Evolutionary conservation across 2,113 vertebrate species (phyloP), one percentile per base, ranked within the genome.

Genomic region (Misgurnus anguillicaudatus): DNA sequence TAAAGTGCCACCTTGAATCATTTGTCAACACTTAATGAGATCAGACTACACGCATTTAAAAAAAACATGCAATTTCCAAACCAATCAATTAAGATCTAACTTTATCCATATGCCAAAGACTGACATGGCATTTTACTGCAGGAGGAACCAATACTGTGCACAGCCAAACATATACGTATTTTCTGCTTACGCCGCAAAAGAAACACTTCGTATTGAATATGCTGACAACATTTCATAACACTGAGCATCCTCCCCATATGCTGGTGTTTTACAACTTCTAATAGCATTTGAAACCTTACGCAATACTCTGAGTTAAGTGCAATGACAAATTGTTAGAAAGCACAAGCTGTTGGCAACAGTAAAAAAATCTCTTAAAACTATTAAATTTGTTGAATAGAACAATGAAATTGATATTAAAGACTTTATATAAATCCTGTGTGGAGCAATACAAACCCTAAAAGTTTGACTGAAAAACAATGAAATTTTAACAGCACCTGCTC

Each of bases 221-320:
- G 63, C 51, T 38, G 41, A 78, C 38, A 61, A 24, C 24, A 41
- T 45, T 78, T 78, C 55, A 47, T 39, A 78, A 68, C 42, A 42
- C 5, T 41, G 19, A 55, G 19, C 10, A 39, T 17, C 14, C 17
- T 5, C 45, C 67, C 51, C 65, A 68, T 19, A 68, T 48, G 38
- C 63, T 42, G 16, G 21, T 55, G 68, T 13, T 71, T 31, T 55
- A 5, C 17, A 55, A 19, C 19, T 58, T 41, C 47, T 36, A 60
- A 42, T 19, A 68, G 53, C 17, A 57, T 21, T 31, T 14, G 68
- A 71, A 71, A 55, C 24, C n/a, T 47, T 21, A 17, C 10, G 9
- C 16, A 14, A 61, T 70, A 31, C 21, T 14, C 3, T 2, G 45
- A 61, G 21, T 60, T 60, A 14, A 42, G 4, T 48, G 4, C 8